These are phyloP conservation scores for Mylabris phalerata DNA, from an alignment of 1,140 invertebrate genomes.

Conservation along the genomic window DNA sequence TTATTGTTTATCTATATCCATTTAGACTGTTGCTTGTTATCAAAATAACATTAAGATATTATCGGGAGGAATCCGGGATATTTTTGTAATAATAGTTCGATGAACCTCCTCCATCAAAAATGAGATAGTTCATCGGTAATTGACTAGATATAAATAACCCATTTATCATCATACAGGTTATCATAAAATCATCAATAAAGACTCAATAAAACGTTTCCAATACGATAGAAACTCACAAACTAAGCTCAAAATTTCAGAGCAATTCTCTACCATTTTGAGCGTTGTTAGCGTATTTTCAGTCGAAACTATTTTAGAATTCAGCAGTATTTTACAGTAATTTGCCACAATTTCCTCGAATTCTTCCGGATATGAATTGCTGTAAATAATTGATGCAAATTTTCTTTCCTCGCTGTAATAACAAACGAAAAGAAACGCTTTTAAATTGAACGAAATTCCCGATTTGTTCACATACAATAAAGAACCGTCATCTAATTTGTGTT, in stretches of 20 bases:
- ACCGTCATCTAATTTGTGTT: conserved; percentile 43
- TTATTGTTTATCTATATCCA: neutral
- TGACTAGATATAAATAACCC: neutral
- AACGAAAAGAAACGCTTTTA: conserved; percentile 43
- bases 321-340: conserved; percentile 11
- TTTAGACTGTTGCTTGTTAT: too few species aligned
- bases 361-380: conserved; percentile 26
- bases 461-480: conserved; percentile 39
- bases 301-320: conserved; percentile 14
- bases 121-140: neutral
- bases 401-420: conserved; percentile 19
- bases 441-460: conserved; percentile 43
- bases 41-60: too few species aligned
- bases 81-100: too few species aligned
- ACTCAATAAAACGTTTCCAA: too few species aligned
- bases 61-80: too few species aligned
- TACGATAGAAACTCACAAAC: too few species aligned
- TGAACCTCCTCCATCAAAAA: too few species aligned
- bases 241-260: too few species aligned
- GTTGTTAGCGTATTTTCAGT: conserved; percentile 12
- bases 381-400: conserved; percentile 25
- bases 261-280: neutral
- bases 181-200: too few species aligned
- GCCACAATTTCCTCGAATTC: conserved; percentile 10
- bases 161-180: too few species aligned